A percentile compares a stretch with the other conserved stretches of the same genome.
Conservation (phyloP, 2,888 invertebrate species). For the Halictus quadricinctus region DNA sequence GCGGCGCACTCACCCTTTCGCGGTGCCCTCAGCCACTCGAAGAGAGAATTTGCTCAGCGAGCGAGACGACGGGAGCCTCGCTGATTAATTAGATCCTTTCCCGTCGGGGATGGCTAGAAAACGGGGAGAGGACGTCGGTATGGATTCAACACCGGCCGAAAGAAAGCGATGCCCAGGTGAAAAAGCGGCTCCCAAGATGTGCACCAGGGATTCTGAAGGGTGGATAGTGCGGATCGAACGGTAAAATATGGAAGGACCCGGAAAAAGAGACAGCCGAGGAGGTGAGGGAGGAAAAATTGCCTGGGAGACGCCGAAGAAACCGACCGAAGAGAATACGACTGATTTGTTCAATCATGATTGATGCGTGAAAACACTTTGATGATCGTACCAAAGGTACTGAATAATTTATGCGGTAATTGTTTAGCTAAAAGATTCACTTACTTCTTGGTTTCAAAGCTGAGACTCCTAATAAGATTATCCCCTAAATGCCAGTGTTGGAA, state of each 20-base stretch:
- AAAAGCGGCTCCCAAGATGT: constrained; percentile 18
- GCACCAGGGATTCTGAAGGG: neutral
- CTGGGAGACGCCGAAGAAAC: neutral
- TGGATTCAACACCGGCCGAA: neutral
- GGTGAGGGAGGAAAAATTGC: neutral
- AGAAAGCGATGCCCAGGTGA: constrained; percentile 12
- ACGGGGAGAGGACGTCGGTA: neutral
- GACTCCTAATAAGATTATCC: too few species aligned
- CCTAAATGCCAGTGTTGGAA: too few species aligned
- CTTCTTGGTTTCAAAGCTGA: too few species aligned
- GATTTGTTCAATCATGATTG: neutral
- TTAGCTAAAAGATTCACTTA: neutral
- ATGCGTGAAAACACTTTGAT: neutral
- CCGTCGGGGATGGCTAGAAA: neutral
- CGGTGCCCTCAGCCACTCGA: constrained; percentile 17
- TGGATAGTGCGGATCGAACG: neutral
- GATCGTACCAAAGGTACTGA: too few species aligned
- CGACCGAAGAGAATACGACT: neutral
- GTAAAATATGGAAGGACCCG: neutral
- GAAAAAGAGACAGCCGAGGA: neutral
- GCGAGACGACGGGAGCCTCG: constrained; percentile 53
- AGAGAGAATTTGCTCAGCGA: constrained; percentile 52
- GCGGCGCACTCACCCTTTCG: constrained; percentile 15
- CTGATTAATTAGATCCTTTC: constrained; percentile 60
- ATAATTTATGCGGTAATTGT: neutral